Conservation (phyloP, 2,113 vertebrate genomes). For the Melanocharis versteri region DNA sequence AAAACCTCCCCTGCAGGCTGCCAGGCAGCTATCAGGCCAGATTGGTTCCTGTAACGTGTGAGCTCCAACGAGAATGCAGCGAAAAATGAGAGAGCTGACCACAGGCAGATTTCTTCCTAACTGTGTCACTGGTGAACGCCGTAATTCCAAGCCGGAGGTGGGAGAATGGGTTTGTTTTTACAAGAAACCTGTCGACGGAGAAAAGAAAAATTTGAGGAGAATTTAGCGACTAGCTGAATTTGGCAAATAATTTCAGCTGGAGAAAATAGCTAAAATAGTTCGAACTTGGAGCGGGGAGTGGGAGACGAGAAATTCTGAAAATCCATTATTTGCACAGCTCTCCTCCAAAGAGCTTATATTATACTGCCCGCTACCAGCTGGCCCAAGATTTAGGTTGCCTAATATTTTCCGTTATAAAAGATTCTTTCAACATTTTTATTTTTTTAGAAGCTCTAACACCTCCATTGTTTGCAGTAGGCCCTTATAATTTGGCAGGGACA, state of each 20-base stretch:
- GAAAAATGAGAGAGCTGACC: background rate
- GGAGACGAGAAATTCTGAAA: constrained; percentile 28
- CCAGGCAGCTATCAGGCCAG: background rate
- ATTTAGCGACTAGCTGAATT: background rate
- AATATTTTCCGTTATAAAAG: constrained; percentile 64
- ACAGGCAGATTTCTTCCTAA: constrained; percentile 48
- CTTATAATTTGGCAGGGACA: constrained; percentile 60
- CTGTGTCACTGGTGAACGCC: background rate
- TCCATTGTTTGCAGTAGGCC: constrained; percentile 54
- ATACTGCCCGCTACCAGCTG: constrained; percentile 52
- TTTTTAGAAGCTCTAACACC: constrained; percentile 63
- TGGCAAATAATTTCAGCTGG: constrained; percentile 8
- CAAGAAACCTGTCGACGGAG: background rate
- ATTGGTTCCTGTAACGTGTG: background rate
- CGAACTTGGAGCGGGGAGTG: background rate
- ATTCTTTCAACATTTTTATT: constrained; percentile 55
- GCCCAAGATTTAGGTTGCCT: background rate
- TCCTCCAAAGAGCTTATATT: constrained; percentile 21
- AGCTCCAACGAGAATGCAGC: background rate
- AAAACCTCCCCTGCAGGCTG: background rate
- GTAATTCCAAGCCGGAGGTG: background rate
- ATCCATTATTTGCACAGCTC: constrained; percentile 40
- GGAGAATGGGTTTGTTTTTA: constrained; percentile 2
- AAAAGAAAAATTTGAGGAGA: constrained; percentile 1
- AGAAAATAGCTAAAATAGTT: constrained; percentile 56